Evolutionary conservation across 1,140 invertebrate species (phyloP).

Genomic region (Heliconius melpomene): DNA sequence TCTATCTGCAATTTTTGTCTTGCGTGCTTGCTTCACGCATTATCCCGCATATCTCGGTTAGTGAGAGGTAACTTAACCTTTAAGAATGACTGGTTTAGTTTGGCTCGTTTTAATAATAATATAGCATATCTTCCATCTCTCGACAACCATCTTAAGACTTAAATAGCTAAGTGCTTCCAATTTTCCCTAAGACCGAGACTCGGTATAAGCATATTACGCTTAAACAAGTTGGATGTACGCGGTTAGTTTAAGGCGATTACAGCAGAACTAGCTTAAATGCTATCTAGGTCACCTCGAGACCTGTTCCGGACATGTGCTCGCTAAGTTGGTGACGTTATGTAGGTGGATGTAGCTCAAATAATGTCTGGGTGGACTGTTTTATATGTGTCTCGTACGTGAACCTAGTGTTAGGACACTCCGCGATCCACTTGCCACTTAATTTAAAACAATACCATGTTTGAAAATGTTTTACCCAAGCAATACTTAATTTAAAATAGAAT

Average conservation of each 20-base stretch:
- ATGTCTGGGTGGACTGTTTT: neutral
- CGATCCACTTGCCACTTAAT: no score
- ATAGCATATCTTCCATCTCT: neutral
- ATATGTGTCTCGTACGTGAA: neutral
- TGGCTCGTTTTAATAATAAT: neutral
- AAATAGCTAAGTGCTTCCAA: neutral
- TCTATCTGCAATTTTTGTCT: no score
- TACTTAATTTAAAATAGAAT: no score
- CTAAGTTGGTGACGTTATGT: neutral
- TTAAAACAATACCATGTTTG: no score
- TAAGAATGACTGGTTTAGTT: no score
- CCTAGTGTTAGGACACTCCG: no score
- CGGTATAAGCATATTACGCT: conserved; percentile 7
- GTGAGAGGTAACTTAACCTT: no score
- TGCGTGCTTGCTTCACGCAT: no score
- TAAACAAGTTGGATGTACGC: conserved; percentile 1
- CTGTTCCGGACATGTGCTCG: neutral
- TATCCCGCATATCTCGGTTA: no score
- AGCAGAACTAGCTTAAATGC: conserved; percentile 3
- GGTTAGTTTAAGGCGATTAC: conserved; percentile 12
- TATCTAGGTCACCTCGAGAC: conserved; percentile 8
- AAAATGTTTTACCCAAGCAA: no score
- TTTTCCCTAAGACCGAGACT: neutral
- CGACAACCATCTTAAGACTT: neutral
- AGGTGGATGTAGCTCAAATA: neutral